These are phyloP conservation scores for Ornithoptera alexandrae DNA, from an alignment of 2,888 invertebrate species.

Conservation along the genomic window DNA sequence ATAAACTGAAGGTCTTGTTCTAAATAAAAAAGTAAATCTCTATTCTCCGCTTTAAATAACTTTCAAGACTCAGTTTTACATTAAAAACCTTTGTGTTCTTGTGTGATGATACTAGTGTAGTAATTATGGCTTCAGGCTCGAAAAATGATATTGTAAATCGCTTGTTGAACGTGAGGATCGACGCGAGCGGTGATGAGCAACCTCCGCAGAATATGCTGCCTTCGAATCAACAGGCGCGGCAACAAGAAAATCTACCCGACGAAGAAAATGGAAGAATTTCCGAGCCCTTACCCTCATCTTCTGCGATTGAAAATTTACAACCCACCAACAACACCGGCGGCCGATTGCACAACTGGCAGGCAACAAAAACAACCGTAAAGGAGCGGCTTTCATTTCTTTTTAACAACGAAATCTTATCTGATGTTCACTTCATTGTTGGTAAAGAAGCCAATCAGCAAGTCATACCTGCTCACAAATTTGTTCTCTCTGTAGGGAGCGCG, in stretches of 20 bases:
- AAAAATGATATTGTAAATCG: constrained; percentile 70
- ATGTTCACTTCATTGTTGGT: constrained; percentile 90
- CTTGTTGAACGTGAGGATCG: constrained; percentile 60
- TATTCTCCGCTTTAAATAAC: not conserved
- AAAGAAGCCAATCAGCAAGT: constrained; percentile 83
- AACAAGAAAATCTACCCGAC: constrained; percentile 51
- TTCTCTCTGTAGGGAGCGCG: constrained; percentile 89
- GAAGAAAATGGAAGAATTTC: constrained; percentile 56
- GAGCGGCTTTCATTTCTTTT: constrained; percentile 85
- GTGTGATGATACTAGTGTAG: constrained; percentile 44
- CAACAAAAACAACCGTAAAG: constrained; percentile 86
- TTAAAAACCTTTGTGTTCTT: constrained; percentile 22
- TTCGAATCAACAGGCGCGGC: constrained; percentile 67
- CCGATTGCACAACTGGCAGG: constrained; percentile 84
- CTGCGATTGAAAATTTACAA: constrained; percentile 63
- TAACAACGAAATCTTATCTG: constrained; percentile 77
- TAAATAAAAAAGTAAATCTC: not conserved
- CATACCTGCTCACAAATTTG: constrained; percentile 89
- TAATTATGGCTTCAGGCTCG: constrained; percentile 66
- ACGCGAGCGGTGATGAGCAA: constrained; percentile 59
- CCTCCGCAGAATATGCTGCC: constrained; percentile 78
- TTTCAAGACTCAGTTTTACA: too few species aligned
- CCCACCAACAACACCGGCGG: constrained; percentile 69
- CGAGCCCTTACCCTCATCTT: constrained; percentile 56
- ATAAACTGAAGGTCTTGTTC: not conserved